Conservation (phyloP, 2,113 vertebrate genomes). For the Phalacrocorax carbo region DNA sequence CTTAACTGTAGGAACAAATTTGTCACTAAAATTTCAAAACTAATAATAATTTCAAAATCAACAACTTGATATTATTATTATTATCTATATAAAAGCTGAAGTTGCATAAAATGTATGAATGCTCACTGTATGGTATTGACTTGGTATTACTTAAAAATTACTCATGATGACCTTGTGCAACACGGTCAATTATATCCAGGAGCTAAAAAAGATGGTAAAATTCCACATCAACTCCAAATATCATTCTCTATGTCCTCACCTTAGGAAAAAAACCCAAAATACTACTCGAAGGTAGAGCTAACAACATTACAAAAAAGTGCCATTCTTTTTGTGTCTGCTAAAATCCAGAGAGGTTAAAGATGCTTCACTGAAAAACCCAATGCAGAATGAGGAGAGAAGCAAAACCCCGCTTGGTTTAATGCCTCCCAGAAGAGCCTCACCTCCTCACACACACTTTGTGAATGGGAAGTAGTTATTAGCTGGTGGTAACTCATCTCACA, state of each 20-base stretch:
- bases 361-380: neutral
- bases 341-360: neutral
- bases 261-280: fast-evolving
- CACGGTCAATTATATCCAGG: neutral
- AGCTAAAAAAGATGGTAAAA: neutral
- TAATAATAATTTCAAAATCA: neutral
- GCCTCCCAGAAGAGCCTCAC: neutral
- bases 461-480: neutral
- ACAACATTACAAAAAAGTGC: neutral
- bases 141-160: neutral
- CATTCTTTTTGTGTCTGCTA: neutral
- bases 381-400: neutral
- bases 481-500: neutral
- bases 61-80: neutral
- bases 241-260: neutral
- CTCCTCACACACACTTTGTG: neutral
- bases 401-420: neutral
- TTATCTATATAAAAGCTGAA: neutral
- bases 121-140: neutral
- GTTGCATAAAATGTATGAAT: neutral
- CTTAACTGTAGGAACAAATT: neutral
- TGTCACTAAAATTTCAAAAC: neutral
- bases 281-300: neutral
- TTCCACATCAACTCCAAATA: neutral
- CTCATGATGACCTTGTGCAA: neutral